These are phyloP conservation scores for Erynnis tages DNA, from an alignment of 2,888 invertebrate species.

Conservation along the genomic window DNA sequence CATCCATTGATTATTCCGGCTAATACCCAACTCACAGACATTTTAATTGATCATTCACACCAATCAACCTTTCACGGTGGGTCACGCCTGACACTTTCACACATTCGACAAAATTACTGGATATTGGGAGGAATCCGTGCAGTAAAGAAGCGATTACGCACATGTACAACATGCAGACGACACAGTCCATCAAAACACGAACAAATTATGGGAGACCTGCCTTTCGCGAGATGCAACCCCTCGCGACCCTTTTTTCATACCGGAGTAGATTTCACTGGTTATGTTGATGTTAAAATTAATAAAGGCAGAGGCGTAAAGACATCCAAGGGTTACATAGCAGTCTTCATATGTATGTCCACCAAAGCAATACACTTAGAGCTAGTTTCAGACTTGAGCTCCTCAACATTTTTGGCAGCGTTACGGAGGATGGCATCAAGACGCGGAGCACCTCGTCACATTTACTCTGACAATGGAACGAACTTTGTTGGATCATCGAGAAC, in stretches of 20 bases:
- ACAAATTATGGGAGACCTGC: constrained; percentile 34
- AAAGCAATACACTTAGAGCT: constrained; percentile 40
- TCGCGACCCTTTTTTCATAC: constrained; percentile 32
- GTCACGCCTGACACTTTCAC: constrained; percentile 24
- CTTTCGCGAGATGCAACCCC: constrained; percentile 23
- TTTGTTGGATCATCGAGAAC: constrained; percentile 18
- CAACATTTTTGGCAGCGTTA: constrained; percentile 30
- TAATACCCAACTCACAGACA: constrained; percentile 23
- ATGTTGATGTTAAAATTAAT: constrained; percentile 29
- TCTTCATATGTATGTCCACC: constrained; percentile 37
- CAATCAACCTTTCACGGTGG: constrained; percentile 32
- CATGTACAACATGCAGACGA: constrained; percentile 28
- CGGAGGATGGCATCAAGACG: constrained; percentile 9
- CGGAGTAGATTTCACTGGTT: constrained; percentile 34
- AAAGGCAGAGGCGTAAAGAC: constrained; percentile 31
- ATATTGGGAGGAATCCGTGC: constrained; percentile 26
- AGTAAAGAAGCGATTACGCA: constrained; percentile 22
- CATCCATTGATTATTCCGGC: constrained; percentile 25
- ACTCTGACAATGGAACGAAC: constrained; percentile 16
- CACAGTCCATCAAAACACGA: constrained; percentile 22
- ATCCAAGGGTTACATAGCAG: constrained; percentile 34
- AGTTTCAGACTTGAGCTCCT: constrained; percentile 37
- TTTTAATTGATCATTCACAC: constrained; percentile 32
- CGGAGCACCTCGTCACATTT: constrained; percentile 16
- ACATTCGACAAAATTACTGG: constrained; percentile 32